Evolutionary conservation across 2,797 vertebrate species (phyloP), one percentile per base, ranked within the genome.

Genomic region (Lindbergichthys nudifrons): DNA sequence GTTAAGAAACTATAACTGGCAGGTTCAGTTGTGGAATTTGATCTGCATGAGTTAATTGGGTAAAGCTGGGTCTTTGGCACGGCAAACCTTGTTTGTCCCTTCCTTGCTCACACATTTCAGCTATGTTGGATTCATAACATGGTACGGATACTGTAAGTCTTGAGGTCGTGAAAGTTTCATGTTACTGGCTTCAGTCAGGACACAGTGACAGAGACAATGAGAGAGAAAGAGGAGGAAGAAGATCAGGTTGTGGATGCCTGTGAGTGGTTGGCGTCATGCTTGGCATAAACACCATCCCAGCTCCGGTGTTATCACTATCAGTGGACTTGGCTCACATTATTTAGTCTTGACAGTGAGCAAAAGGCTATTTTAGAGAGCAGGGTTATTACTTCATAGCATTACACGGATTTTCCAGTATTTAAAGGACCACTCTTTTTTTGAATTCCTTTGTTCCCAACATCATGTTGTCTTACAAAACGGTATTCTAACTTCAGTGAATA

Each of bases 371-470:
- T 77, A 45, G 54, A 82, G 36, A 78, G 50, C 48, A 18, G 46
- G 48, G 65, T 85, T 72, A 75, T 88, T 72, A 59, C 84, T 72
- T 73, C 61, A 88, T 84, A 80, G 84, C 66, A 80, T 79, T 67
- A 51, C 61, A 78, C 47, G 42, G 50, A 76, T 90, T 76, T 78
- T 62, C 21, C 67, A 79, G 65, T 80, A 73, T 85, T 74, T 59
- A 36, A 47, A 63, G 50, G 39, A 62, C 30, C 12, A 77, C 50
- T 84, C 84, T 45, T 51, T 54, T 56, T 51, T 52, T 19, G 26
- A 64, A 66, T 82, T 81, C 42, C 54, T 76, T 85, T 72, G 48
- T 61, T 79, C 69, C 61, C 53, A 62, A 46, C 62, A 57, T 59
- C 36, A 42, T 63, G 65, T 79, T 81, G 77, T 83, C 77, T 79